Percentiles rank a stretch among this genome's conserved stretches.
Conservation (phyloP, 2,113 vertebrate species). For the Melanostigma gelatinosum region DNA sequence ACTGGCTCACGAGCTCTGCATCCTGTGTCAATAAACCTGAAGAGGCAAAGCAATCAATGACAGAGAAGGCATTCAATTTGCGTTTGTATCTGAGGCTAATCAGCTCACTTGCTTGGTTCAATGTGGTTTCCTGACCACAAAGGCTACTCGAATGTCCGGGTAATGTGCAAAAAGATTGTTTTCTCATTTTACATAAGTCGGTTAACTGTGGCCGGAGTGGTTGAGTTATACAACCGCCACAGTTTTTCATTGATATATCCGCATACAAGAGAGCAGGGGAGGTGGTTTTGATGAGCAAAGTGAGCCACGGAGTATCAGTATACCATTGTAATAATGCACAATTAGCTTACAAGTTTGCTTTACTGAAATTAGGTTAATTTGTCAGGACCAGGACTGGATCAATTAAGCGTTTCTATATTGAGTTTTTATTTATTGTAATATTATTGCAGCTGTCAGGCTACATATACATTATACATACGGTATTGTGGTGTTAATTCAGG, state of each 20-base stretch:
- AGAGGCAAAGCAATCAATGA: constrained; percentile 69
- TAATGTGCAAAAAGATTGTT: constrained; percentile 52
- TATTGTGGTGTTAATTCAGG: constrained; percentile 17
- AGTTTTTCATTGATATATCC: constrained; percentile 31
- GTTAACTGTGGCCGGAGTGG: constrained; percentile 4
- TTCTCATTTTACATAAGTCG: constrained; percentile 45
- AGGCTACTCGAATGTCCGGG: constrained; percentile 42
- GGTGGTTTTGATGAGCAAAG: neutral
- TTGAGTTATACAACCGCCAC: constrained; percentile 1
- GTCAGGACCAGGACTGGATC: neutral
- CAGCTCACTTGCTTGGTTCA: constrained; percentile 73
- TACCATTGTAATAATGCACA: neutral
- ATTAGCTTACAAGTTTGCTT: constrained; percentile 12
- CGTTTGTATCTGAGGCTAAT: constrained; percentile 72
- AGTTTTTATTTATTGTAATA: neutral
- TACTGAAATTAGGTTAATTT: constrained; percentile 11
- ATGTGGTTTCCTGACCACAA: constrained; percentile 51
- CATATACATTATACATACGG: neutral
- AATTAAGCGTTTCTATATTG: neutral
- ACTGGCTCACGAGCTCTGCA: neutral
- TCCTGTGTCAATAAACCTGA: constrained; percentile 64
- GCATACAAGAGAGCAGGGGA: constrained; percentile 5
- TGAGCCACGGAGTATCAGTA: constrained; percentile 14
- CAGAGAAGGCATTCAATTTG: constrained; percentile 72
- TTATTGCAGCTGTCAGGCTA: constrained; percentile 15